phyloP scores from a whole-genome alignment of 2,797 vertebrate species.

The Falco naumanni region DNA sequence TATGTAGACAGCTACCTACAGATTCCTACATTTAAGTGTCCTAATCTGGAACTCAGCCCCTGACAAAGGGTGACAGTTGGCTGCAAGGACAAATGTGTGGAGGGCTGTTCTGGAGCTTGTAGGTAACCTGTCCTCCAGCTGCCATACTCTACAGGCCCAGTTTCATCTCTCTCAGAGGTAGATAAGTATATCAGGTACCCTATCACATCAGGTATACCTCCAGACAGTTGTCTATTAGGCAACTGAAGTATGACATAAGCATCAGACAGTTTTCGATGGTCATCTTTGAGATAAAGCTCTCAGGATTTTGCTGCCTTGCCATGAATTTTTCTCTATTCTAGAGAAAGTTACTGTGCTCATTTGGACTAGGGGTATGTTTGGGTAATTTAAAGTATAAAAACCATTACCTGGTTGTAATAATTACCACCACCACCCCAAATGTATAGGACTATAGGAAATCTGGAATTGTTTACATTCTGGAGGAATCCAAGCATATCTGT shows the following conservation, averaged over 20 bases:
- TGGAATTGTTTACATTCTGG: not conserved
- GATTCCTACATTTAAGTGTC: not conserved
- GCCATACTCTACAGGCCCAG: not conserved
- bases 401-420: not conserved
- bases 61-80: not conserved
- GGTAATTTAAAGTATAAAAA: not conserved
- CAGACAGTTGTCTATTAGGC: not conserved
- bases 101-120: accelerated
- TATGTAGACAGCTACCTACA: not conserved
- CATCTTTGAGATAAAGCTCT: not conserved
- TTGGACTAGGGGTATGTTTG: not conserved
- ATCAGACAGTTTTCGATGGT: not conserved
- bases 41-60: not conserved
- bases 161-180: not conserved
- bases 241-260: not conserved
- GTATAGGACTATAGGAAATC: not conserved
- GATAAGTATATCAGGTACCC: not conserved
- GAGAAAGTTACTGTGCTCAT: not conserved
- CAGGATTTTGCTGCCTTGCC: not conserved
- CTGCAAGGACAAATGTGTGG: not conserved
- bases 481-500: not conserved
- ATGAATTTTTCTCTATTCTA: not conserved
- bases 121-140: not conserved
- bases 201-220: not conserved
- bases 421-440: not conserved